Evolutionary conservation across 1,140 invertebrate species (phyloP).

Genomic region (Leptoteleia sp.): DNA sequence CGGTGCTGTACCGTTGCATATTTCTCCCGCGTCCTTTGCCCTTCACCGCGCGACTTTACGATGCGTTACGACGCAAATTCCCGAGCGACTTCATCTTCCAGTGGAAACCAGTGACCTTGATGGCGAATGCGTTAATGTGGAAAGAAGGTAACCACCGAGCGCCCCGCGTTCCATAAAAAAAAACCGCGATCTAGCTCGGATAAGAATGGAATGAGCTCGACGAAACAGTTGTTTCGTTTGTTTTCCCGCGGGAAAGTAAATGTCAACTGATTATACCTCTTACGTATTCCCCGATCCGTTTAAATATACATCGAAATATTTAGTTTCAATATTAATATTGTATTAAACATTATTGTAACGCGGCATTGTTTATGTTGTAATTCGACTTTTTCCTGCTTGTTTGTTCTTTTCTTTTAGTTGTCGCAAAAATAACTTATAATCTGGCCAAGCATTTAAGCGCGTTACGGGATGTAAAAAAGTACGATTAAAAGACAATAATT

Average conservation of each 20-base stretch:
- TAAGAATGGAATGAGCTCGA: conserved; percentile 33
- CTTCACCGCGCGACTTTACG: conserved; percentile 17
- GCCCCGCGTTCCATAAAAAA: conserved; percentile 47
- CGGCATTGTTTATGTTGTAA: too few relatives aligned
- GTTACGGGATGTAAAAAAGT: too few relatives aligned
- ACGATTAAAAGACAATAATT: too few relatives aligned
- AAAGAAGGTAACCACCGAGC: conserved; percentile 54
- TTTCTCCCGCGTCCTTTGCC: conserved; percentile 14
- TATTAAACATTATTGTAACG: too few relatives aligned
- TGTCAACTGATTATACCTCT: background rate
- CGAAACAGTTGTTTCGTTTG: conserved; percentile 9
- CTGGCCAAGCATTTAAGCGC: too few relatives aligned
- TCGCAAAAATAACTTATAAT: too few relatives aligned
- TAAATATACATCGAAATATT: too few relatives aligned
- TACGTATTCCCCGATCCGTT: too few relatives aligned
- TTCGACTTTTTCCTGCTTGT: too few relatives aligned
- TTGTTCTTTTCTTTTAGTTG: too few relatives aligned
- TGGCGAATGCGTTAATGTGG: conserved; percentile 46
- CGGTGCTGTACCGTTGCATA: conserved; percentile 40
- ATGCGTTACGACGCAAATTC: conserved; percentile 37
- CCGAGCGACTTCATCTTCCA: conserved; percentile 49
- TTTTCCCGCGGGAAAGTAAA: conserved; percentile 6
- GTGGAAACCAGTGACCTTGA: conserved; percentile 51
- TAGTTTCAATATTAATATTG: too few relatives aligned
- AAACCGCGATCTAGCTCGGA: conserved; percentile 35